phyloP scores from a whole-genome alignment of 2,888 invertebrate species.

The Pardosa pseudoannulata region DNA sequence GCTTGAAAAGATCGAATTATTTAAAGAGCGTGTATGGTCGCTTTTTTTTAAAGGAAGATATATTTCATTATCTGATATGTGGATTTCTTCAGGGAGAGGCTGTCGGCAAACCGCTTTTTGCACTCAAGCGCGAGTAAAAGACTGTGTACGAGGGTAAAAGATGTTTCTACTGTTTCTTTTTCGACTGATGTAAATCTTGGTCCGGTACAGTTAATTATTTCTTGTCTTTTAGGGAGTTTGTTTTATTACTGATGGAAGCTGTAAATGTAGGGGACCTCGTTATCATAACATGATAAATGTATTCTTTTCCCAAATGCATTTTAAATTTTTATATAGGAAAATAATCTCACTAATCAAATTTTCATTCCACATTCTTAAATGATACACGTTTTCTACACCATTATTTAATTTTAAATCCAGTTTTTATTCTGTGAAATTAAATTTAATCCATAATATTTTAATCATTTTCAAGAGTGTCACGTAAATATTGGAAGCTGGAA shows the following conservation, averaged over 20 bases:
- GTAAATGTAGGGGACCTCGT: too few species aligned
- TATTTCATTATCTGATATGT: slow-evolving; percentile 63
- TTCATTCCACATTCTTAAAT: too few species aligned
- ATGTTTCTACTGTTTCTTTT: slow-evolving; percentile 2
- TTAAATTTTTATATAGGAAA: too few species aligned
- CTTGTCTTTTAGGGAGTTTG: not conserved
- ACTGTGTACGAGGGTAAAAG: not conserved
- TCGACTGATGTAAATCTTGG: not conserved
- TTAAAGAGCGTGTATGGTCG: slow-evolving; percentile 40
- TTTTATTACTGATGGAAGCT: not conserved
- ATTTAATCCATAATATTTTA: too few species aligned
- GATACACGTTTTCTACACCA: too few species aligned
- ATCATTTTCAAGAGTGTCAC: too few species aligned
- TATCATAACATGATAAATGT: too few species aligned
- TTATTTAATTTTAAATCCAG: too few species aligned
- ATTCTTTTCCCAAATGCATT: too few species aligned
- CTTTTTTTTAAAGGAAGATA: slow-evolving; percentile 39
- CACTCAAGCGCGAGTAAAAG: slow-evolving; percentile 45
- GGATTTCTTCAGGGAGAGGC: slow-evolving; percentile 49
- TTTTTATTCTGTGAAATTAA: too few species aligned
- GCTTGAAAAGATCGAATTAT: slow-evolving; percentile 62
- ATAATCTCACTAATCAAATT: too few species aligned
- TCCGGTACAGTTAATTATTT: not conserved
- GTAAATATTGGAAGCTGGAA: too few species aligned
- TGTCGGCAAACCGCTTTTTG: slow-evolving; percentile 62